A percentile compares a stretch with the other conserved stretches of the same genome.
Evolutionary conservation across 2,797 vertebrate species (phyloP).

Genomic region (Chloroceryle amazona): DNA sequence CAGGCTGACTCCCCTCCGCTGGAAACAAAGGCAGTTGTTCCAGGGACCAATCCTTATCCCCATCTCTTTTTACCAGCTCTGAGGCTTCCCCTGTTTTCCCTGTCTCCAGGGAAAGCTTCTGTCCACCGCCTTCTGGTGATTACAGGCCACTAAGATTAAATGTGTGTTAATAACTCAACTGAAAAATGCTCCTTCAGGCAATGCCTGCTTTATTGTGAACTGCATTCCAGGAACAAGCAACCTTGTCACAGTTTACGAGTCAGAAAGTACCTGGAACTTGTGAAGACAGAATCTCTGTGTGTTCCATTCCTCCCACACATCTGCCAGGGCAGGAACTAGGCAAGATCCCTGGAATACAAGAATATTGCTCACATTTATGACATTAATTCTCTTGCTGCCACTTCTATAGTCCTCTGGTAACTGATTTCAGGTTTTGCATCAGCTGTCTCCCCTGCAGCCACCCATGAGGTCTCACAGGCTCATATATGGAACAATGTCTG

Average conservation of each 20-base stretch:
- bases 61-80: background rate
- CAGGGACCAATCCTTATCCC: background rate
- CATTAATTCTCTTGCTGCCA: accelerated
- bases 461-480: background rate
- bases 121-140: background rate
- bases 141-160: background rate
- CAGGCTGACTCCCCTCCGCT: background rate
- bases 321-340: background rate
- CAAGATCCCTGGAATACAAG: background rate
- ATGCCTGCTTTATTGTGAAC: background rate
- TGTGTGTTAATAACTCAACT: background rate
- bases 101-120: background rate
- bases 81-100: background rate
- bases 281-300: background rate
- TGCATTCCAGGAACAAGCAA: background rate
- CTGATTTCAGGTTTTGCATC: background rate
- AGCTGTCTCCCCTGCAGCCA: background rate
- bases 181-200: background rate
- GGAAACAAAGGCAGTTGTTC: background rate
- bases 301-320: background rate
- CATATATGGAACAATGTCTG: accelerated
- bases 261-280: background rate
- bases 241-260: background rate
- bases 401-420: background rate
- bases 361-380: background rate